Evolutionary conservation across 2,797 vertebrate species (phyloP).

Genomic region (Hydrocynus forskahlii): DNA sequence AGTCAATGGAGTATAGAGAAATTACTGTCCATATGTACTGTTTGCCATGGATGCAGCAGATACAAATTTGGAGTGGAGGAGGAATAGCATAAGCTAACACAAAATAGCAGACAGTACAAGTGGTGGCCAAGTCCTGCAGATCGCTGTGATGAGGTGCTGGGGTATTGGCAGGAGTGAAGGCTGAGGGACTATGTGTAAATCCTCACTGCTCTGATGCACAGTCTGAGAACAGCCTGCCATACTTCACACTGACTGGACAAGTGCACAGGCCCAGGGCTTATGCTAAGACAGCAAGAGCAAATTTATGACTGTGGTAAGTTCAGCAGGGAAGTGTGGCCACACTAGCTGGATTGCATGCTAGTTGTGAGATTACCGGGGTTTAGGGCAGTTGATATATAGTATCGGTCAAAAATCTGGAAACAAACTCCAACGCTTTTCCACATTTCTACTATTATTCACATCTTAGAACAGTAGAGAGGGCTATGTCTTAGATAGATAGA

Average conservation of each 20-base stretch:
- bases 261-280: neutral
- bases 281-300: neutral
- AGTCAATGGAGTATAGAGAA: too few relatives aligned
- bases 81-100: neutral
- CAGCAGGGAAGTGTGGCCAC: slow-evolving; percentile 22
- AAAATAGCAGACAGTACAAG: neutral
- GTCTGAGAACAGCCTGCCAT: neutral
- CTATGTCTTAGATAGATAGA: too few relatives aligned
- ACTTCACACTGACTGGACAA: slow-evolving; percentile 8
- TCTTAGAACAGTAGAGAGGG: too few relatives aligned
- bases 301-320: slow-evolving; percentile 35
- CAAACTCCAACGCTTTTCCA: neutral
- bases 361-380: neutral
- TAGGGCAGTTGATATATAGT: neutral
- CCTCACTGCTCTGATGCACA: slow-evolving; percentile 3
- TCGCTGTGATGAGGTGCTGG: neutral
- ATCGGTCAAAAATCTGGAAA: neutral
- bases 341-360: slow-evolving; percentile 8
- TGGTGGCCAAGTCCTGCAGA: neutral
- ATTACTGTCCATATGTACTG: too few relatives aligned
- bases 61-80: neutral
- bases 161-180: neutral
- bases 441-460: neutral
- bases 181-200: slow-evolving; percentile 17
- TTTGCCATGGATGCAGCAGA: too few relatives aligned